Evolutionary conservation across 2,113 vertebrate species (phyloP).

Genomic region (rat (Rattus norvegicus)): DNA sequence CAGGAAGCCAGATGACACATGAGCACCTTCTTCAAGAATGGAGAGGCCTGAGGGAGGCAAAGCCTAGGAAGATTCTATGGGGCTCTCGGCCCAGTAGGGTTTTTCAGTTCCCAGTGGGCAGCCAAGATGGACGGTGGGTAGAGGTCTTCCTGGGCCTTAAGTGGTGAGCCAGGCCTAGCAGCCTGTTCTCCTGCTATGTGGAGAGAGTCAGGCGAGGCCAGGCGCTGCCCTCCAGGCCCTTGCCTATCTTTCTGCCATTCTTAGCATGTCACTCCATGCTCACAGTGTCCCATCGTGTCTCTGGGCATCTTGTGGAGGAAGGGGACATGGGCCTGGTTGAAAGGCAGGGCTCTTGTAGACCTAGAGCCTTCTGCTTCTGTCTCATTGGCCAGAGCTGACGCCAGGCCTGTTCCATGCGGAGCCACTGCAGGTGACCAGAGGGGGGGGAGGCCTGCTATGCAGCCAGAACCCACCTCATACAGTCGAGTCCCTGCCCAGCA

Average conservation of each 20-base stretch:
- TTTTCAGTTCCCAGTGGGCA: neutral
- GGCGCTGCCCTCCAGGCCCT: neutral
- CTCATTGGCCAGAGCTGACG: neutral
- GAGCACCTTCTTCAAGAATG: neutral
- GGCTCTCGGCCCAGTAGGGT: neutral
- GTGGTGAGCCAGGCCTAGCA: neutral
- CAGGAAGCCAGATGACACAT: neutral
- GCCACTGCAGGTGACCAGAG: neutral
- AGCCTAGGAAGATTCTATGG: neutral
- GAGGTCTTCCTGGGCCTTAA: neutral
- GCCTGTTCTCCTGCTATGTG: neutral
- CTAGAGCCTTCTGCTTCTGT: neutral
- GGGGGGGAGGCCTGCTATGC: neutral
- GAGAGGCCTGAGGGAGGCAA: neutral
- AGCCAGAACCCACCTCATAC: too few relatives aligned
- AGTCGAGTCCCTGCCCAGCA: neutral
- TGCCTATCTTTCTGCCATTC: neutral
- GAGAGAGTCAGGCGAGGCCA: neutral
- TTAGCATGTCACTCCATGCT: neutral
- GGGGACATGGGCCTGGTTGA: neutral
- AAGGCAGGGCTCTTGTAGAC: neutral
- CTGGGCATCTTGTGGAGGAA: neutral
- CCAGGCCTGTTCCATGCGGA: rapidly evolving
- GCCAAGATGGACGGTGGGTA: neutral
- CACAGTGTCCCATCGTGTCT: neutral